Percentiles rank a stretch among this genome's conserved stretches.
phyloP scores from a whole-genome alignment of 35 echinoderm and acorn worm genomes.

The Patiria miniata region DNA sequence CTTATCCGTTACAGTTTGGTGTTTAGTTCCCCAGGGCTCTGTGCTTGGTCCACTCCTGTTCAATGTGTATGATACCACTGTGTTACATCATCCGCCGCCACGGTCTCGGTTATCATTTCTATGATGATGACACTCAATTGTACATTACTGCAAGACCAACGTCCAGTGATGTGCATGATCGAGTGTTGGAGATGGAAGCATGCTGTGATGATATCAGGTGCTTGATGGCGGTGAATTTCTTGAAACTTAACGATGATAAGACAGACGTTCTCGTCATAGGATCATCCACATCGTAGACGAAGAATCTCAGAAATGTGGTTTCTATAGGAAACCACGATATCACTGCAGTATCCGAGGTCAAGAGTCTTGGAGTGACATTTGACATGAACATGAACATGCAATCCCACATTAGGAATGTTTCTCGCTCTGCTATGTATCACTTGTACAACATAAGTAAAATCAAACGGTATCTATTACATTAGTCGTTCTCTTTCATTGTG shows the following conservation, averaged over 20 bases:
- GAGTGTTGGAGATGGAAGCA: not conserved
- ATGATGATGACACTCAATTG: not conserved
- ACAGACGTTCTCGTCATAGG: not conserved
- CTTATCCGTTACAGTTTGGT: not conserved
- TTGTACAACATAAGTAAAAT: too few relatives aligned
- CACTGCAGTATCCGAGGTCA: too few relatives aligned
- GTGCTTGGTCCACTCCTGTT: not conserved
- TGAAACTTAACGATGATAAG: not conserved
- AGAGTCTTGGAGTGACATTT: too few relatives aligned
- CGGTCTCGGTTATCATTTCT: not conserved
- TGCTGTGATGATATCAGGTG: not conserved
- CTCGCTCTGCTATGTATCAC: too few relatives aligned
- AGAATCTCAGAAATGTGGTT: not conserved
- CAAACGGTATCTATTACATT: too few relatives aligned
- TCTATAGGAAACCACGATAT: too few relatives aligned
- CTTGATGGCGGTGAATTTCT: not conserved
- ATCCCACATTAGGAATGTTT: too few relatives aligned
- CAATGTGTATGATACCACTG: not conserved
- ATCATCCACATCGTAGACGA: not conserved
- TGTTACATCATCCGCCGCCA: not conserved
- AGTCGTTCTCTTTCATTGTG: too few relatives aligned
- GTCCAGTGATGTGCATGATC: not conserved
- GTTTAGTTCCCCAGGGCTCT: not conserved
- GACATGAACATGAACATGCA: too few relatives aligned
- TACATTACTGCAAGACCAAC: not conserved